A percentile compares a stretch with the other conserved stretches of the same genome.
Conservation (phyloP, 92 coral and sea anemone genomes). For the Zoanthus sansibaricus region DNA sequence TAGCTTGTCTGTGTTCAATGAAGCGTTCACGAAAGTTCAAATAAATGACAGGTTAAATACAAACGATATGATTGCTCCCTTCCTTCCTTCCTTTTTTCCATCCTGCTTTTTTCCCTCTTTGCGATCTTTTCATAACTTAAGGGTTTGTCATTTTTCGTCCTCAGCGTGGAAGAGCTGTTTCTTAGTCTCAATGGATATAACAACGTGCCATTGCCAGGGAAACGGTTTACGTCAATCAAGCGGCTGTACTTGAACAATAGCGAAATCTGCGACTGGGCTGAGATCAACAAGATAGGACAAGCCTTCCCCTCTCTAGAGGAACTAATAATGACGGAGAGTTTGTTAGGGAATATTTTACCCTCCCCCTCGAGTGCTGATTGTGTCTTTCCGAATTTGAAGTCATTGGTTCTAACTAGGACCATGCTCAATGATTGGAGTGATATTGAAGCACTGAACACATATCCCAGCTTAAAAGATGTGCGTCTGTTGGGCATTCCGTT, state of each 20-base stretch:
- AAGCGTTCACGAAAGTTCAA: no score
- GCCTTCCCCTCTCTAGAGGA: conserved; percentile 80
- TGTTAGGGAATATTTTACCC: conserved; percentile 68
- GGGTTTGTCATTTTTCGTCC: background rate
- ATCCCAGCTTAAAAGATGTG: conserved; percentile 77
- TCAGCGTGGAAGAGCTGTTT: conserved; percentile 79
- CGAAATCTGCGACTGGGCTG: conserved; percentile 75
- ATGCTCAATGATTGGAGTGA: conserved; percentile 76
- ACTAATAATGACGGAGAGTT: conserved; percentile 84
- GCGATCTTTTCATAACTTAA: background rate
- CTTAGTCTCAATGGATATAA: conserved; percentile 87
- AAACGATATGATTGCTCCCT: no score
- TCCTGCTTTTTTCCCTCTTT: background rate
- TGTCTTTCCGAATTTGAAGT: conserved; percentile 72
- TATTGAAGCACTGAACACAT: conserved; percentile 82
- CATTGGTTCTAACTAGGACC: conserved; percentile 76
- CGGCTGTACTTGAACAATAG: conserved; percentile 82
- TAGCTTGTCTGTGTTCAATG: no score
- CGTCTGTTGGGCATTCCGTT: conserved; percentile 88
- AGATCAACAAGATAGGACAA: conserved; percentile 79
- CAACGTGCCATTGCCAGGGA: conserved; percentile 62
- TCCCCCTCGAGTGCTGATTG: conserved; percentile 39
- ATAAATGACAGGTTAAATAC: no score
- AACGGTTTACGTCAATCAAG: conserved; percentile 70
- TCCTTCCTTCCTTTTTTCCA: no score